Base-by-base conservation (phyloP, 2,797 vertebrate species). In the Pangasius macronema region DNA sequence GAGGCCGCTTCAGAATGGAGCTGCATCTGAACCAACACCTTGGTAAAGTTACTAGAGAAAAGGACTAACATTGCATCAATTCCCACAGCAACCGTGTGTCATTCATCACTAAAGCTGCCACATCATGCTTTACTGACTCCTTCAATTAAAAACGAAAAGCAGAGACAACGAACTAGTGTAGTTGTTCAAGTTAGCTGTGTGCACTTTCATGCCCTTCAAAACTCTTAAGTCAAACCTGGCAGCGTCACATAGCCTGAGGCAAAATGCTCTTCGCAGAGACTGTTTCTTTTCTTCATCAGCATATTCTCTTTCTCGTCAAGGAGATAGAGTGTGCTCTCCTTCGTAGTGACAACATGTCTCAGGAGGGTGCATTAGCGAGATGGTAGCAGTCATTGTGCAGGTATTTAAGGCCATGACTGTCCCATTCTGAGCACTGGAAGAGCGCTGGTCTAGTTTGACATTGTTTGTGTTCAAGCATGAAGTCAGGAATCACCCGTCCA, bases 311-410 rank as follows among this genome's bases (percentile, higher is more conserved):
- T 90, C 77, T 84, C 68, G 27, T 85, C 82, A 59, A 77, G 75
- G 87, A 87, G 84, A 61, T 85, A 53, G 86, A 85, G 88, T 90
- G 86, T 87, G 49, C 87, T 86, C 83, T 79, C 61, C 88, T 87
- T 87, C 80, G 8, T 82, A 18, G 73, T 79, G 89, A 89, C 88
- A 90, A 30, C 30, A 63, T 59, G 83, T 91, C 89, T 88, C 91
- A 59, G 86, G 87, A 90, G 91, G 84, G 80, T 22, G 22, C 85
- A 90, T 91, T 91, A 90, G 89, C 77, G 63, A 59, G 79, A 87
- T 68, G 20, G 70, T 63, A 75, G 59, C 49, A 88, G 85, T 85
- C 76, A 77, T 88, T 86, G 82, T 79, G 77, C 86, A 85, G 82
- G 89, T 89, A 82, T 90, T 87, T 87, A 90, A 87, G 90, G 87